phyloP scores from a whole-genome alignment of 2,797 vertebrate genomes.

The Artibeus lituratus region DNA sequence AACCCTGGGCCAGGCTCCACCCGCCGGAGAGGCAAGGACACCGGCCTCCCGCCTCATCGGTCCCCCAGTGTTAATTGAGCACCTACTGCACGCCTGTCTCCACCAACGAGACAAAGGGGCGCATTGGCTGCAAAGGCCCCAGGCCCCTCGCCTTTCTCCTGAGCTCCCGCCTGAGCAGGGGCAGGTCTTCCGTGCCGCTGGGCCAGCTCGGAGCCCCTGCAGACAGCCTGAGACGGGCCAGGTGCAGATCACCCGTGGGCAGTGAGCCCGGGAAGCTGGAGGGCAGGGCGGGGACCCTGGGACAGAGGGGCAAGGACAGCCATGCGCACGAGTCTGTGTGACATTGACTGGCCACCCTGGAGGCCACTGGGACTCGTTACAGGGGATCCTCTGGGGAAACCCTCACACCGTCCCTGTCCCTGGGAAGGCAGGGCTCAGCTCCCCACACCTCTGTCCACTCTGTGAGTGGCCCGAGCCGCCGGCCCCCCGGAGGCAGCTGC shows the following conservation, averaged over 20 bases:
- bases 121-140: accelerated
- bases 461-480: background rate
- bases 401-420: background rate
- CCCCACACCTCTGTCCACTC: background rate
- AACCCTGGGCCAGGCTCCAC: background rate
- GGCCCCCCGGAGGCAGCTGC: background rate
- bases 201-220: too few relatives aligned
- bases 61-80: accelerated
- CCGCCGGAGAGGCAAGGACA: background rate
- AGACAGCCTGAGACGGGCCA: background rate
- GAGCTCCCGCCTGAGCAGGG: background rate
- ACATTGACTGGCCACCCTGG: background rate
- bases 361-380: background rate
- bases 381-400: background rate
- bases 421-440: background rate
- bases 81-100: background rate
- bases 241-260: background rate
- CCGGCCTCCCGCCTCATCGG: background rate
- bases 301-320: background rate
- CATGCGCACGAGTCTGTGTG: accelerated
- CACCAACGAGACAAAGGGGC: accelerated
- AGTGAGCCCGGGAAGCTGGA: background rate
- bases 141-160: accelerated
- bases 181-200: accelerated
- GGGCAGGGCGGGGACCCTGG: background rate